Evolutionary conservation across 1,140 invertebrate species (phyloP).

Genomic region (Drosophila pandora): DNA sequence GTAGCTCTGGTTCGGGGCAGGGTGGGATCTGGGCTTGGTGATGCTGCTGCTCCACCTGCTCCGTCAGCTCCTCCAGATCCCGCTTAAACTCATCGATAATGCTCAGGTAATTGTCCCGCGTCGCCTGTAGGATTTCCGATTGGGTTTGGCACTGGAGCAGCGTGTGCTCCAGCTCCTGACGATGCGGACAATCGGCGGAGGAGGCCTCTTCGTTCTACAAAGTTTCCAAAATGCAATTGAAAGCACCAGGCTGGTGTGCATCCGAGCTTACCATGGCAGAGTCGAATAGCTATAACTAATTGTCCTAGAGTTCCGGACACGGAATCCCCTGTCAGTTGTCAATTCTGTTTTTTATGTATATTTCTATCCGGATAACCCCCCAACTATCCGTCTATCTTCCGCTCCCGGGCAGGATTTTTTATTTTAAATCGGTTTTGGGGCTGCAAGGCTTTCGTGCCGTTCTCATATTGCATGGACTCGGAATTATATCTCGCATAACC

Average conservation of each 20-base stretch:
- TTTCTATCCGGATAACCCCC: neutral
- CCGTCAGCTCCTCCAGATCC: conserved; percentile 56
- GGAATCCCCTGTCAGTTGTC: conserved; percentile 28
- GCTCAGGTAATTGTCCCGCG: conserved; percentile 56
- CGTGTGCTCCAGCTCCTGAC: conserved; percentile 64
- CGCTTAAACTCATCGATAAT: conserved; percentile 65
- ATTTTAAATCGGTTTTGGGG: conserved; percentile 29
- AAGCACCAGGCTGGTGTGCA: neutral
- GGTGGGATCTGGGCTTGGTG: conserved; percentile 41
- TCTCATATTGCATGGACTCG: conserved; percentile 26
- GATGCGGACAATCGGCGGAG: conserved; percentile 68
- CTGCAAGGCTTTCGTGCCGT: conserved; percentile 47
- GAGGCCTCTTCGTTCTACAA: conserved; percentile 34
- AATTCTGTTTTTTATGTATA: conserved; percentile 15
- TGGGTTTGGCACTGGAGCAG: conserved; percentile 64
- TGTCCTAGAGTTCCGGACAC: neutral
- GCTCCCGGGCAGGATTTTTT: neutral
- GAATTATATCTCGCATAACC: conserved; percentile 39
- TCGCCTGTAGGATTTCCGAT: conserved; percentile 51
- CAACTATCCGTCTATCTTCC: neutral
- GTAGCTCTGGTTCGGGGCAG: conserved; percentile 29
- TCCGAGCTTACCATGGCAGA: conserved; percentile 54
- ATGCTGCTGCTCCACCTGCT: conserved; percentile 66
- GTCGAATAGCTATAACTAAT: neutral
- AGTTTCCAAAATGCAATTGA: neutral